phyloP scores from a whole-genome alignment of 1,140 invertebrate species.

The Listronotus bonariensis region DNA sequence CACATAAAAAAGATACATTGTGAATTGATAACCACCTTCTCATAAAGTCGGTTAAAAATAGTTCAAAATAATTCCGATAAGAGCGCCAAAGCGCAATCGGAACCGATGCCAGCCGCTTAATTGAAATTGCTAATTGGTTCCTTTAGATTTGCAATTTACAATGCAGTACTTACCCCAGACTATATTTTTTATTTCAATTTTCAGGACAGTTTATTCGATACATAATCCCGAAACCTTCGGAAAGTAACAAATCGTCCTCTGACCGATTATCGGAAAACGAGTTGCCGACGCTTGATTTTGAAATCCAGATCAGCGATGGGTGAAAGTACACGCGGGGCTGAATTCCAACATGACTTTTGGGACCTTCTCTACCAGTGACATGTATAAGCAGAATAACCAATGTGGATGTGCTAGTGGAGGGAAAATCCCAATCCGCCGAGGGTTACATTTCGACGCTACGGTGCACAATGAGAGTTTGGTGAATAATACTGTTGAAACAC shows the following conservation, averaged over 20 bases:
- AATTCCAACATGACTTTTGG: slow-evolving; percentile 30
- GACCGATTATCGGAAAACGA: slow-evolving; percentile 31
- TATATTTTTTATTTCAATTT: too few species aligned
- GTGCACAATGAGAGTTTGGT: slow-evolving; percentile 18
- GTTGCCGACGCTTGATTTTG: slow-evolving; percentile 30
- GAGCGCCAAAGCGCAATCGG: too few species aligned
- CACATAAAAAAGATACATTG: too few species aligned
- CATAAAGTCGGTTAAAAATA: too few species aligned
- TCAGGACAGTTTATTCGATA: slow-evolving; percentile 43
- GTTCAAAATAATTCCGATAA: too few species aligned
- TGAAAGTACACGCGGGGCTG: slow-evolving; percentile 12
- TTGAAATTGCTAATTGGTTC: too few species aligned
- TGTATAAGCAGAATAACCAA: slow-evolving; percentile 23
- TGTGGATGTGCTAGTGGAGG: neutral
- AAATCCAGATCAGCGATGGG: slow-evolving; percentile 18
- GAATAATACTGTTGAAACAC: slow-evolving; percentile 28
- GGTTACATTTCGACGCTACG: slow-evolving; percentile 30
- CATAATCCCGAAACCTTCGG: slow-evolving; percentile 16
- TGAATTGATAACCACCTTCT: too few species aligned
- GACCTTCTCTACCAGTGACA: slow-evolving; percentile 22
- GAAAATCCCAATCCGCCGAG: slow-evolving; percentile 19
- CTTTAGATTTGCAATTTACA: too few species aligned
- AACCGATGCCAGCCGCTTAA: too few species aligned
- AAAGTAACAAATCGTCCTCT: slow-evolving; percentile 17
- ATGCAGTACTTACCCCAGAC: too few species aligned